phyloP scores from a whole-genome alignment of 2,888 invertebrate genomes.

The Willowsia nigromaculata region DNA sequence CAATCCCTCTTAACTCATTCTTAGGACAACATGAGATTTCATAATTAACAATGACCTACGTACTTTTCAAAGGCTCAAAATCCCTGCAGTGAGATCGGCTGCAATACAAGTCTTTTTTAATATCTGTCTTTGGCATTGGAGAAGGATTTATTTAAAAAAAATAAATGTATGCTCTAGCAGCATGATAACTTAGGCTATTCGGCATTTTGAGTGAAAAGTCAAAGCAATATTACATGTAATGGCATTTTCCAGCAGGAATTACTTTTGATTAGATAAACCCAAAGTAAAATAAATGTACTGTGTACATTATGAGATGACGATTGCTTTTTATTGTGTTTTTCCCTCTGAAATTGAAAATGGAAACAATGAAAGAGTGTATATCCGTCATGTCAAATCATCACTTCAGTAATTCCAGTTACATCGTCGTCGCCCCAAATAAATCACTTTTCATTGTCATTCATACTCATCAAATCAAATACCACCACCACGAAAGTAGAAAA shows the following conservation, averaged over 20 bases:
- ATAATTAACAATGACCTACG: constrained; percentile 21
- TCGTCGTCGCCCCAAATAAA: constrained; percentile 58
- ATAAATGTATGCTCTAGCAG: not conserved
- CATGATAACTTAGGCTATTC: not conserved
- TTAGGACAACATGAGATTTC: not conserved
- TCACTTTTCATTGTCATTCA: constrained; percentile 49
- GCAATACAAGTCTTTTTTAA: not conserved
- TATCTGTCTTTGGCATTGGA: not conserved
- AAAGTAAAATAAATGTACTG: not conserved
- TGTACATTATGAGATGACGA: constrained; percentile 1
- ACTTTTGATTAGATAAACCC: not conserved
- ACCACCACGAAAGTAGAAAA: not conserved
- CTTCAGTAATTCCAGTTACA: too few species aligned
- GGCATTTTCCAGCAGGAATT: not conserved
- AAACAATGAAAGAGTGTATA: constrained; percentile 8
- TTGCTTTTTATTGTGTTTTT: constrained; percentile 24
- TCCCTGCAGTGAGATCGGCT: not conserved
- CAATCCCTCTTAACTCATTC: not conserved
- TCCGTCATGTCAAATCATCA: constrained; percentile 29
- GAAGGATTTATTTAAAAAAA: not conserved
- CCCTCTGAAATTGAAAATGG: constrained; percentile 8
- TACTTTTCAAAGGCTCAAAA: constrained; percentile 5
- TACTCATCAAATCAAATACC: constrained; percentile 16
- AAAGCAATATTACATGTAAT: not conserved
- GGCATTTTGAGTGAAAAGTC: not conserved